Conservation (phyloP, 2,113 vertebrate species). For the Falcunculus frontatus region DNA sequence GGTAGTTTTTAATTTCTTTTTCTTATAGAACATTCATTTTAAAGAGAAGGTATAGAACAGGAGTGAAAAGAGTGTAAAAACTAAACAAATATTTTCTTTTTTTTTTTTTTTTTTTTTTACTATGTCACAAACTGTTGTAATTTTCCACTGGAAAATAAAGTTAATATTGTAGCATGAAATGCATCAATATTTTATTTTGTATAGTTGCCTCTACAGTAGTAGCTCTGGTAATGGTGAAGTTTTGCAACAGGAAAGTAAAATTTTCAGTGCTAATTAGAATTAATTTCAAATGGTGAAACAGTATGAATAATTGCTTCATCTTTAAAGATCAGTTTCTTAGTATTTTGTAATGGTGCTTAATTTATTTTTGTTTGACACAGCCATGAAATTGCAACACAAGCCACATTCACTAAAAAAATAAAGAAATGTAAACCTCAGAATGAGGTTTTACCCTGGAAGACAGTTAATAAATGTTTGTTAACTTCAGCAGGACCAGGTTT, state of each 20-base stretch:
- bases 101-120: neutral
- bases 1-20: neutral
- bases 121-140: neutral
- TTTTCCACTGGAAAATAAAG: conserved; percentile 46
- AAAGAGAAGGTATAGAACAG: neutral
- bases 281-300: neutral
- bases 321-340: neutral
- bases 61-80: neutral
- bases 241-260: neutral
- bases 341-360: neutral
- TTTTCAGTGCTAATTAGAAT: neutral
- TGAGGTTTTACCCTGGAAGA: neutral
- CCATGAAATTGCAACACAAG: neutral
- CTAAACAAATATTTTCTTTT: neutral
- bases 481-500: neutral
- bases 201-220: neutral
- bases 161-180: neutral
- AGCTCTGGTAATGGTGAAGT: neutral
- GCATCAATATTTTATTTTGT: neutral
- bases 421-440: neutral
- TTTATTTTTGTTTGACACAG: neutral
- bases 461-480: neutral
- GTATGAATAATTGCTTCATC: neutral
- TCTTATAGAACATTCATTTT: neutral
- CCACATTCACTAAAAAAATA: neutral